These are phyloP conservation scores for Limnephilus rhombicus DNA, from an alignment of 2,888 invertebrate species.

Conservation along the genomic window DNA sequence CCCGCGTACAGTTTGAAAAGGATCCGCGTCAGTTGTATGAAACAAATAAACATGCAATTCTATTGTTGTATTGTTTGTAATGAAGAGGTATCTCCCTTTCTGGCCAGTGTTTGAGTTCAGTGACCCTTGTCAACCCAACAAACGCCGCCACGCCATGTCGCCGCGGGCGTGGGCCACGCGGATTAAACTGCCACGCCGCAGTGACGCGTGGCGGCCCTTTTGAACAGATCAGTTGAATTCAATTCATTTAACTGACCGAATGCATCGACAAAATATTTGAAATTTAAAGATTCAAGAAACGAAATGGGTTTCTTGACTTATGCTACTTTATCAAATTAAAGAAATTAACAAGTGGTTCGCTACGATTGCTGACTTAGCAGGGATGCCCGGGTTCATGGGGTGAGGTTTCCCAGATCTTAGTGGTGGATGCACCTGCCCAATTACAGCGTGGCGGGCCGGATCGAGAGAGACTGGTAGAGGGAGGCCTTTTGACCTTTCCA, in stretches of 20 bases:
- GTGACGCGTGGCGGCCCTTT: not conserved
- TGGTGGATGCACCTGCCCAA: no score
- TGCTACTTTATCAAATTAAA: not conserved
- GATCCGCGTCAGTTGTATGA: not conserved
- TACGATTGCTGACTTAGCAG: no score
- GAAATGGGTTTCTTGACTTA: no score
- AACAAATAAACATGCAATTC: not conserved
- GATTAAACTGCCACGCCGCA: not conserved
- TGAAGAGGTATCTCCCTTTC: not conserved
- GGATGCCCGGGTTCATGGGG: no score
- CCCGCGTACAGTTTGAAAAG: not conserved
- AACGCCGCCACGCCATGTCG: not conserved
- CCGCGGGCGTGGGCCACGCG: not conserved
- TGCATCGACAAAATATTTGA: not conserved
- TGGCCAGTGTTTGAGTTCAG: conserved; percentile 1
- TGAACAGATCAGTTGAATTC: not conserved
- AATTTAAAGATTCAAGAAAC: not conserved
- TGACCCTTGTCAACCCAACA: not conserved
- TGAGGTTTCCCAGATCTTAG: no score
- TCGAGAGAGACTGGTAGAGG: no score
- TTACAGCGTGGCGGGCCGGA: no score
- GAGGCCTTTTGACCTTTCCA: no score
- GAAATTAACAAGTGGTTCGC: no score
- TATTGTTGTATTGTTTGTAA: not conserved
- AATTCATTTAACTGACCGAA: not conserved